Percentiles rank a stretch among this genome's conserved stretches.
Evolutionary conservation across 2,888 invertebrate genomes (phyloP).

Genomic region (Conus canariensis): DNA sequence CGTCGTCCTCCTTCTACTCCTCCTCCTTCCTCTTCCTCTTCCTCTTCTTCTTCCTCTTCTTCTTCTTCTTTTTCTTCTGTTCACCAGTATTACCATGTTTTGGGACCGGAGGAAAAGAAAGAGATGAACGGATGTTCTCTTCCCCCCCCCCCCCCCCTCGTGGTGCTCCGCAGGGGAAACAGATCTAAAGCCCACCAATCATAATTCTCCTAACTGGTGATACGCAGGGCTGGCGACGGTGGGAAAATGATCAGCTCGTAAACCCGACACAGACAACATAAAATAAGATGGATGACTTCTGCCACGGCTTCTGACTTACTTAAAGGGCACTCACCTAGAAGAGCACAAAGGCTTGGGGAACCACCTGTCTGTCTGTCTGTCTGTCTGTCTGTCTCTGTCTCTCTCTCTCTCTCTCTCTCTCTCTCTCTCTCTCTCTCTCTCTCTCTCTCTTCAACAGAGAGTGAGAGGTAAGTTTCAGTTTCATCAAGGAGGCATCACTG

Average conservation of each 20-base stretch:
- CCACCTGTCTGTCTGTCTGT: background rate
- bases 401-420: background rate
- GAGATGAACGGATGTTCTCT: too few species aligned
- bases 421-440: background rate
- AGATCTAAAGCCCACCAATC: background rate
- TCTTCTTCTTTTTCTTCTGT: background rate
- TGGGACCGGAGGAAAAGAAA: too few species aligned
- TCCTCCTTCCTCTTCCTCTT: background rate
- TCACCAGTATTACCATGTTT: background rate
- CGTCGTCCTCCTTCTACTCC: too few species aligned
- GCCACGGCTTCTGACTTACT: background rate
- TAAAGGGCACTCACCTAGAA: background rate
- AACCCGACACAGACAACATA: background rate
- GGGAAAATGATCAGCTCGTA: background rate
- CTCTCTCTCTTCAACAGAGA: background rate
- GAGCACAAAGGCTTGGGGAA: background rate
- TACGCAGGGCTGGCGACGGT: background rate
- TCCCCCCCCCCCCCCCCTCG: background rate
- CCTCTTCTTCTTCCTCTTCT: background rate
- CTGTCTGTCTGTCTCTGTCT: background rate
- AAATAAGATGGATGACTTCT: slow-evolving; percentile 12
- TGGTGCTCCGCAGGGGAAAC: background rate
- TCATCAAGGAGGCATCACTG: too few species aligned
- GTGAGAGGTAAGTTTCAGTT: too few species aligned
- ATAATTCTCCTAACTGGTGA: background rate